These are phyloP conservation scores for Chloroclysta siterata DNA, from an alignment of 2,888 invertebrate species.

Conservation along the genomic window DNA sequence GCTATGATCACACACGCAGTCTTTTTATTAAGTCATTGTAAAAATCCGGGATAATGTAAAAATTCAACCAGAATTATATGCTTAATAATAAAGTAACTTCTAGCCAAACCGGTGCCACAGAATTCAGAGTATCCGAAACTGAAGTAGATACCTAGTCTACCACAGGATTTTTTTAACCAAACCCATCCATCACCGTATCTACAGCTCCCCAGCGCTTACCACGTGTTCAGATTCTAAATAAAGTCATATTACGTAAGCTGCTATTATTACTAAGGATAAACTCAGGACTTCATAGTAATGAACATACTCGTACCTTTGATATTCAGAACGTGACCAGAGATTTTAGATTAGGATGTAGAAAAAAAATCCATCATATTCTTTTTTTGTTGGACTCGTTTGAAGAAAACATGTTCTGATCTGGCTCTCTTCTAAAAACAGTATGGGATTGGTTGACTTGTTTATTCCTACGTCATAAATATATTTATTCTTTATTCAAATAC, in stretches of 20 bases:
- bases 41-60: too few relatives aligned
- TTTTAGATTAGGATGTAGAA: constrained; percentile 33
- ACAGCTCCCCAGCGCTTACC: constrained; percentile 21
- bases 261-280: constrained; percentile 37
- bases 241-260: constrained; percentile 40
- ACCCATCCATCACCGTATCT: constrained; percentile 23
- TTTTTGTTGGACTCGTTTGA: constrained; percentile 22
- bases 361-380: constrained; percentile 24
- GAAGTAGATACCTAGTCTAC: background rate
- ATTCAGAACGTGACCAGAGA: constrained; percentile 42
- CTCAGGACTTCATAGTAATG: constrained; percentile 25
- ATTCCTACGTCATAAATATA: background rate
- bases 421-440: background rate
- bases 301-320: constrained; percentile 12
- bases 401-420: constrained; percentile 20
- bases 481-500: too few relatives aligned
- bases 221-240: constrained; percentile 39
- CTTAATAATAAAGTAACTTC: background rate
- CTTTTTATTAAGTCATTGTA: too few relatives aligned
- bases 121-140: background rate
- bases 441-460: too few relatives aligned
- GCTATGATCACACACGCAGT: too few relatives aligned
- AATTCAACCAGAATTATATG: too few relatives aligned
- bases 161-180: constrained; percentile 5
- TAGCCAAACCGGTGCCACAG: background rate